Evolutionary conservation across 1,140 invertebrate genomes (phyloP).

Genomic region (Sipha flava): DNA sequence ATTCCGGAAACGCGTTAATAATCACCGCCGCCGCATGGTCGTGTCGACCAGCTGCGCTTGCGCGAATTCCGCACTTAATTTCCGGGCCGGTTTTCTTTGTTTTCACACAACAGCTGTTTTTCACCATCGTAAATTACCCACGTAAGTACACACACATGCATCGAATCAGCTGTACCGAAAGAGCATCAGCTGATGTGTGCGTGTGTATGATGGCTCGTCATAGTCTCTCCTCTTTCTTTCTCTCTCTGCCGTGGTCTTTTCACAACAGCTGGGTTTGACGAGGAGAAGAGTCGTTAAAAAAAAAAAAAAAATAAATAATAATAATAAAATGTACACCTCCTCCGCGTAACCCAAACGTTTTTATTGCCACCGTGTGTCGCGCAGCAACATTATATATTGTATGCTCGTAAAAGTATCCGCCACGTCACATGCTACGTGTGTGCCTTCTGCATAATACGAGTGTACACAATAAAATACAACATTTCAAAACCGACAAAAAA

Average conservation of each 20-base stretch:
- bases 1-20: conserved; percentile 12
- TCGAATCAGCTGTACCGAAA: neutral
- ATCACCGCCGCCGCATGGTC: neutral
- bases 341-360: neutral
- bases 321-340: conserved; percentile 6
- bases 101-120: conserved; percentile 27
- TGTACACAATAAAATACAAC: too few relatives aligned
- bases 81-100: conserved; percentile 19
- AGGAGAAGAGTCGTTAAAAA: conserved; percentile 22
- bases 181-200: neutral
- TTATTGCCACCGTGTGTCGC: neutral
- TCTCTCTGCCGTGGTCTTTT: neutral
- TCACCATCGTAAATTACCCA: neutral
- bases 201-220: neutral
- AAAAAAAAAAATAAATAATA: conserved; percentile 6
- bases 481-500: neutral
- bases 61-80: conserved; percentile 18
- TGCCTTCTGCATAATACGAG: neutral
- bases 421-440: neutral
- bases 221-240: neutral
- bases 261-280: conserved; percentile 8
- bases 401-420: too few relatives aligned
- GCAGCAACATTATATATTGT: neutral
- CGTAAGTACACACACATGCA: neutral
- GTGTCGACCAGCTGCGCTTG: neutral